Conservation (phyloP, 2,888 invertebrate genomes). For the Hipparchia semele region DNA sequence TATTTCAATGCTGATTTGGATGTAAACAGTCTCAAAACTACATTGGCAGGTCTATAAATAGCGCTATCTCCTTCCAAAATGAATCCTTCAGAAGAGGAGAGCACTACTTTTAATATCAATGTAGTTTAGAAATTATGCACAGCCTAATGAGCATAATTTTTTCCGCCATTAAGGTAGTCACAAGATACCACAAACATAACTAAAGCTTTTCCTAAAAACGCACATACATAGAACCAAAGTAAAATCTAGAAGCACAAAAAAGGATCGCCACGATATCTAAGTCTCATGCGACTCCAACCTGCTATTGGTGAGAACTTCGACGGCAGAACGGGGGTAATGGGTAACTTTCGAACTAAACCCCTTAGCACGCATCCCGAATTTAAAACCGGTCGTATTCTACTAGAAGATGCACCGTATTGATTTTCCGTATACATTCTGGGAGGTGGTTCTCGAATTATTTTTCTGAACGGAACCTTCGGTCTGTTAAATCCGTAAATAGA, state of each 20-base stretch:
- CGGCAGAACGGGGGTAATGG: constrained; percentile 76
- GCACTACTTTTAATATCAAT: too few species aligned
- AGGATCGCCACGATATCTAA: constrained; percentile 45
- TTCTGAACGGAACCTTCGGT: constrained; percentile 70
- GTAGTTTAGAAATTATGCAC: too few species aligned
- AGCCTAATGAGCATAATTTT: too few species aligned
- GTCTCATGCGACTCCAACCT: constrained; percentile 73
- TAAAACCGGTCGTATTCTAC: constrained; percentile 60
- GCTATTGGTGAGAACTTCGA: constrained; percentile 77
- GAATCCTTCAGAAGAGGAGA: too few species aligned
- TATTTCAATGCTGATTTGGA: too few species aligned
- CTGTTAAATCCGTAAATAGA: constrained; percentile 68
- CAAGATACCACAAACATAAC: constrained; percentile 49
- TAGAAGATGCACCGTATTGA: constrained; percentile 46
- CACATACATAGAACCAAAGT: constrained; percentile 36
- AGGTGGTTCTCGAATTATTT: constrained; percentile 63
- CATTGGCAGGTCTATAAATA: too few species aligned
- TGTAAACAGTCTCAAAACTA: too few species aligned
- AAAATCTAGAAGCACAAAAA: constrained; percentile 43
- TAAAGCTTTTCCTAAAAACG: constrained; percentile 26
- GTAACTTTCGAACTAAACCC: constrained; percentile 78
- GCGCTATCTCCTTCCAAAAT: too few species aligned
- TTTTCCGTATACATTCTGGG: constrained; percentile 69
- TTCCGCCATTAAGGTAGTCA: constrained; percentile 37
- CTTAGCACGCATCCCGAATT: constrained; percentile 59